Conservation (phyloP, 2,888 invertebrate genomes). For the Sarcophaga variegata region DNA sequence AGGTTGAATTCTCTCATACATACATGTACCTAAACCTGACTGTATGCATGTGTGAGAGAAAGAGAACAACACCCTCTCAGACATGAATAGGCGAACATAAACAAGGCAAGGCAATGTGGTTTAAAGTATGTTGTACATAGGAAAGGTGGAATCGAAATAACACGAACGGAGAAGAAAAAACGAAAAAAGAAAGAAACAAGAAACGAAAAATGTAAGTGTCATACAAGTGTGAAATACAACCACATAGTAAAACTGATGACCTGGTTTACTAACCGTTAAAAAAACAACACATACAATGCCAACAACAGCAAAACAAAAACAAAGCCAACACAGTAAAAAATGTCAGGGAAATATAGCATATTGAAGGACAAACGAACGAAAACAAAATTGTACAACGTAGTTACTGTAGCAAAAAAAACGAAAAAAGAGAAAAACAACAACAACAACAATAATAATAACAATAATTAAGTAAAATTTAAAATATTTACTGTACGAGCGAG, state of each 20-base stretch:
- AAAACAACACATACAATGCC: not conserved
- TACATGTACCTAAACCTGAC: not conserved
- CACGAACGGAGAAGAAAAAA: slow-evolving; percentile 25
- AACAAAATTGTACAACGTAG: not conserved
- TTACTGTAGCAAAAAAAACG: slow-evolving; percentile 1
- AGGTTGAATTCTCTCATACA: no score
- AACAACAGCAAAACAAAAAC: not conserved
- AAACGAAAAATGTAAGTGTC: slow-evolving; percentile 21
- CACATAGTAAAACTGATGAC: slow-evolving; percentile 51
- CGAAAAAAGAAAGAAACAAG: not conserved
- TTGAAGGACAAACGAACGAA: slow-evolving; percentile 45
- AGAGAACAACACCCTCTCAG: not conserved
- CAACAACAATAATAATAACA: not conserved
- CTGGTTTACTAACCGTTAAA: slow-evolving; percentile 65
- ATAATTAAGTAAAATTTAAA: not conserved
- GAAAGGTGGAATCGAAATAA: not conserved
- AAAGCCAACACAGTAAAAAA: slow-evolving; percentile 35
- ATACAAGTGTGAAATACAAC: slow-evolving; percentile 33
- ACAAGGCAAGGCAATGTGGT: not conserved
- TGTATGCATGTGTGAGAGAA: not conserved
- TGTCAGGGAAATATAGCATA: slow-evolving; percentile 54
- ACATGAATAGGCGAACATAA: not conserved
- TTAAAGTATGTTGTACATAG: not conserved
- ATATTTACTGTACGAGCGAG: not conserved
- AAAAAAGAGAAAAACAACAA: not conserved